Conservation (phyloP, 2,113 vertebrate genomes). For the Semnornis frantzii region DNA sequence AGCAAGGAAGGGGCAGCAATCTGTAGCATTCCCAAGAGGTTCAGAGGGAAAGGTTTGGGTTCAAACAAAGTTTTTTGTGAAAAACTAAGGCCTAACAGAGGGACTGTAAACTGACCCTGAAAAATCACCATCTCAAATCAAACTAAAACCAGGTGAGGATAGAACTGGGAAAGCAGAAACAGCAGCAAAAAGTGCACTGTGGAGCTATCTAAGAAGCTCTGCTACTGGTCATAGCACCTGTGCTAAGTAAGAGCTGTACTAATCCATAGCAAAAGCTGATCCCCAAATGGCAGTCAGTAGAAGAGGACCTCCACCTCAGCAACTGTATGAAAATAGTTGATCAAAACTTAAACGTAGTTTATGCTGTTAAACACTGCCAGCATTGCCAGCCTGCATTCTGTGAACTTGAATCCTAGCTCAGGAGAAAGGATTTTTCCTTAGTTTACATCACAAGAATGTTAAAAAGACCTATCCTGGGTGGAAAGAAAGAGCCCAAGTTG, state of each 20-base stretch:
- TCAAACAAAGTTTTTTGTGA: not conserved
- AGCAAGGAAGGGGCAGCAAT: not conserved
- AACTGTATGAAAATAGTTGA: not conserved
- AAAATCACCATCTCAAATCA: not conserved
- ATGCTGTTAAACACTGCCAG: not conserved
- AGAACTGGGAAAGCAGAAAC: not conserved
- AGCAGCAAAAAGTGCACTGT: not conserved
- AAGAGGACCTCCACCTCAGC: not conserved
- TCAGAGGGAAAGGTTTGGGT: not conserved
- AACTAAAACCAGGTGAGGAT: not conserved
- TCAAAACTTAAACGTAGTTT: not conserved
- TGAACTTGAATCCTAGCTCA: not conserved
- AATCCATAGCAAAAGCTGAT: not conserved
- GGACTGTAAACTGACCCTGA: not conserved
- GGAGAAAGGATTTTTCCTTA: not conserved
- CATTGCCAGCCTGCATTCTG: accelerated
- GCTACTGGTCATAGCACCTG: not conserved
- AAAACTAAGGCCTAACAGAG: not conserved
- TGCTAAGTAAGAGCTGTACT: not conserved
- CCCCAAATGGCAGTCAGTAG: not conserved
- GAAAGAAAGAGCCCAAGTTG: not conserved
- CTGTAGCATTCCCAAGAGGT: not conserved
- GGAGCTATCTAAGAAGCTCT: not conserved
- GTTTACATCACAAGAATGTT: not conserved
- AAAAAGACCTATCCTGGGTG: not conserved